A percentile compares a stretch with the other conserved stretches of the same genome.
Evolutionary conservation across 2,888 invertebrate genomes (phyloP).

Genomic region (Limnephilus marmoratus): DNA sequence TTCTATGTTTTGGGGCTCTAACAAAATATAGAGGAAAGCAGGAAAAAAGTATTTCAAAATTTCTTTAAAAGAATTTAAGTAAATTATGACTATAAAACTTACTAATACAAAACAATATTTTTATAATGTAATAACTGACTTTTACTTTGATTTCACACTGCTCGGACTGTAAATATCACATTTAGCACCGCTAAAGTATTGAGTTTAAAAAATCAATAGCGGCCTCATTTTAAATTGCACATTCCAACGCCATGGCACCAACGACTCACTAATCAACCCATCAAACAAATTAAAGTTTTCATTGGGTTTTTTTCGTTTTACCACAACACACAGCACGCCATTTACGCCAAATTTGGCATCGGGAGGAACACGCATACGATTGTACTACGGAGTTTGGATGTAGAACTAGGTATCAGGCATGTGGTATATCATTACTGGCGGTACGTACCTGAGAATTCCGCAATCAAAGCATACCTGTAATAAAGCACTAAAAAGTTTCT

Average conservation of each 20-base stretch:
- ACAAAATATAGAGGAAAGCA: not conserved
- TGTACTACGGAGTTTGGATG: not conserved
- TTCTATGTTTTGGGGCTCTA: not conserved
- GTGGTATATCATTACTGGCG: not conserved
- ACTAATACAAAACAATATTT: too few relatives aligned
- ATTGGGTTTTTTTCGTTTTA: not conserved
- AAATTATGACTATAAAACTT: too few relatives aligned
- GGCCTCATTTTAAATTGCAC: not conserved
- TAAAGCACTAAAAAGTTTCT: conserved; percentile 29
- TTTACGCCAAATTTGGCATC: not conserved
- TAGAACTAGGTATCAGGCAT: not conserved
- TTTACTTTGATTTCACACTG: not conserved
- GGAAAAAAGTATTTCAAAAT: too few relatives aligned
- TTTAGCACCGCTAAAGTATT: not conserved
- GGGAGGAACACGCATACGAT: not conserved
- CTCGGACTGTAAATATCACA: not conserved
- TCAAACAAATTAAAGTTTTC: not conserved
- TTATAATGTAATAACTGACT: not conserved
- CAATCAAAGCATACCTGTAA: conserved; percentile 14
- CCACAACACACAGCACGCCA: not conserved
- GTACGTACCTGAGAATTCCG: conserved; percentile 5
- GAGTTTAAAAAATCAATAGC: not conserved
- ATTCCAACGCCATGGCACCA: not conserved
- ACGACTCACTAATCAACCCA: not conserved
- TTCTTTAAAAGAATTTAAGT: too few relatives aligned